Evolutionary conservation across 1,140 invertebrate genomes (phyloP).

Genomic region (Drosophila lacteicornis): DNA sequence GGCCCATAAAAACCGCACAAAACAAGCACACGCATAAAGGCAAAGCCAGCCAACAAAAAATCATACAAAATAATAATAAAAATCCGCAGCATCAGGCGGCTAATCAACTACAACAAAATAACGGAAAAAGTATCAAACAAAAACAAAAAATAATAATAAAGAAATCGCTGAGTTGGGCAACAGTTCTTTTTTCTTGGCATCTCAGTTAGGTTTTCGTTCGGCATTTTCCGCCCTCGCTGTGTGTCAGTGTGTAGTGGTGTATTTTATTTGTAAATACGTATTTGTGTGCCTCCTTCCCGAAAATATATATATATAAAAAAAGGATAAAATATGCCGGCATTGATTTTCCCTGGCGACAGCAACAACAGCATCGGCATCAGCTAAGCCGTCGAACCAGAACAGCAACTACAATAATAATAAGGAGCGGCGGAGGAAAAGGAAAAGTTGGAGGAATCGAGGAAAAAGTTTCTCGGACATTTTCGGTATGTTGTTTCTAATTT

Average conservation of each 20-base stretch:
- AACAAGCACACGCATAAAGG: slow-evolving; percentile 33
- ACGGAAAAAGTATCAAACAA: slow-evolving; percentile 7
- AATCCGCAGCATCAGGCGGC: slow-evolving; percentile 41
- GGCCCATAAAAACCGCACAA: slow-evolving; percentile 55
- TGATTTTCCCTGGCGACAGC: slow-evolving; percentile 70
- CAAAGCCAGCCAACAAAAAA: slow-evolving; percentile 30
- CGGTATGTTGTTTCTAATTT: slow-evolving; percentile 60
- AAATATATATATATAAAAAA: slow-evolving; percentile 48
- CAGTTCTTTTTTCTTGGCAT: slow-evolving; percentile 39
- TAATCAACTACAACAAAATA: slow-evolving; percentile 67
- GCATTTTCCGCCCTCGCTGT: slow-evolving; percentile 40
- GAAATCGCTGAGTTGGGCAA: slow-evolving; percentile 71
- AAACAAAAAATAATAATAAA: slow-evolving; percentile 19
- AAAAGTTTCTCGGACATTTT: slow-evolving; percentile 49
- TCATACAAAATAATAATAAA: slow-evolving; percentile 66
- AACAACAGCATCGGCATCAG: slow-evolving; percentile 40
- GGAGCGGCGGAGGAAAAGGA: slow-evolving; percentile 41
- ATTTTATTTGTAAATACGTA: slow-evolving; percentile 30
- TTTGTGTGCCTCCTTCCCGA: slow-evolving; percentile 17
- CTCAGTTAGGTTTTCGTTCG: slow-evolving; percentile 38
- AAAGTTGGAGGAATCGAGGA: slow-evolving; percentile 53
- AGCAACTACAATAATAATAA: slow-evolving; percentile 31
- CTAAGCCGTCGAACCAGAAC: slow-evolving; percentile 30
- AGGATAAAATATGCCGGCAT: slow-evolving; percentile 79
- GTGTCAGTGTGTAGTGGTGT: slow-evolving; percentile 45